phyloP scores from a whole-genome alignment of 1,140 invertebrate genomes.

The Achatina immaculata region DNA sequence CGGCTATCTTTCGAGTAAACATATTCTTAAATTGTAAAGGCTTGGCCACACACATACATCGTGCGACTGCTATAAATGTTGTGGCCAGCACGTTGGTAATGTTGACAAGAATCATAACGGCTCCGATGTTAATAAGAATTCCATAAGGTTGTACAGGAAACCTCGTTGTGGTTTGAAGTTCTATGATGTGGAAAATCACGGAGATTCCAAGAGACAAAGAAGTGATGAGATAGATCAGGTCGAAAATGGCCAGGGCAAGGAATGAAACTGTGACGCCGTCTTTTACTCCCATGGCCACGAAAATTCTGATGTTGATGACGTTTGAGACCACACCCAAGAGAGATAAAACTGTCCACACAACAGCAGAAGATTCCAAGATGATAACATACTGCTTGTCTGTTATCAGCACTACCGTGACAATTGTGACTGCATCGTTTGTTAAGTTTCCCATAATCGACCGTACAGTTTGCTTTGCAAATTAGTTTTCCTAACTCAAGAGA shows the following conservation, averaged over 20 bases:
- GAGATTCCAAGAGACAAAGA: neutral
- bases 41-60: too few relatives aligned
- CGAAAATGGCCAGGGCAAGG: neutral
- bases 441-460: too few relatives aligned
- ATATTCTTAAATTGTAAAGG: slow-evolving; percentile 4
- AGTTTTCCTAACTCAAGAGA: too few relatives aligned
- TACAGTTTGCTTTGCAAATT: too few relatives aligned
- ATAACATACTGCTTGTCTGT: too few relatives aligned
- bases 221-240: neutral
- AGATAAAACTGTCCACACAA: neutral
- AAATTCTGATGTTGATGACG: slow-evolving; percentile 8
- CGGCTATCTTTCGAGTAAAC: neutral
- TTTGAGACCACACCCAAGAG: neutral
- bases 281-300: slow-evolving; percentile 2
- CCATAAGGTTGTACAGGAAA: neutral
- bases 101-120: neutral
- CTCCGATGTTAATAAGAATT: neutral
- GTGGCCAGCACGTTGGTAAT: neutral
- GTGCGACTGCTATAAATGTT: neutral
- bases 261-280: slow-evolving; percentile 11
- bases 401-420: neutral
- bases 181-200: neutral
- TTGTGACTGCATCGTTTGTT: neutral
- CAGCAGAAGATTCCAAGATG: too few relatives aligned
- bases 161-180: neutral